phyloP scores from a whole-genome alignment of 2,113 vertebrate genomes.

The Pygoscelis adeliae region DNA sequence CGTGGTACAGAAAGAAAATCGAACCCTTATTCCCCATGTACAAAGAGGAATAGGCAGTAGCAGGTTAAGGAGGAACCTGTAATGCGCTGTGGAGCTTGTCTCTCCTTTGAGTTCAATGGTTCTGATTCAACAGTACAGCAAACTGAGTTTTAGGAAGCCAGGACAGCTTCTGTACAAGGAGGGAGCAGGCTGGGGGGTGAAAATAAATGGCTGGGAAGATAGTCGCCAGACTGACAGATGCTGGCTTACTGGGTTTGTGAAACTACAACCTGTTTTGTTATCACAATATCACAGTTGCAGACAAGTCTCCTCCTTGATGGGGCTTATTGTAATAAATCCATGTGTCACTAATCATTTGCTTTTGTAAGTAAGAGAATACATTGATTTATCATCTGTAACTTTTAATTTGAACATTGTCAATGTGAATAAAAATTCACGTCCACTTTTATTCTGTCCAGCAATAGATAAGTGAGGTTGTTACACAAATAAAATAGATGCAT shows the following conservation, averaged over 20 bases:
- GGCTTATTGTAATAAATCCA: not conserved
- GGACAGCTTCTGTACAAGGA: not conserved
- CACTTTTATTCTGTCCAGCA: not conserved
- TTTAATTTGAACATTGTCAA: not conserved
- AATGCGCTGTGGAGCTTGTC: not conserved
- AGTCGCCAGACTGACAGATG: not conserved
- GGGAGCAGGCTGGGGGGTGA: not conserved
- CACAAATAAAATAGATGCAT: not conserved
- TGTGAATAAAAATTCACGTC: not conserved
- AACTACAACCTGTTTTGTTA: not conserved
- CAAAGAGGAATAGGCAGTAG: not conserved
- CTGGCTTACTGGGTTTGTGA: not conserved
- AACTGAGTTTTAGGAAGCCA: not conserved
- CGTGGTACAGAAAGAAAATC: not conserved
- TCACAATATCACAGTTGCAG: not conserved
- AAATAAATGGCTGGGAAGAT: not conserved
- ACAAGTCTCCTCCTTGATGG: not conserved
- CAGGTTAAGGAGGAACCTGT: not conserved
- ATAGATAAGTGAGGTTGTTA: not conserved
- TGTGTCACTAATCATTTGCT: not conserved
- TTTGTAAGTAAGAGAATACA: not conserved
- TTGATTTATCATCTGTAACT: not conserved
- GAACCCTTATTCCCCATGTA: rapidly evolving
- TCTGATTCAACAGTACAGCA: not conserved
- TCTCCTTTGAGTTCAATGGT: not conserved